Conservation (phyloP, 37 sponge, comb jelly and placozoan genomes). For the Cladorhizidae sp. region DNA sequence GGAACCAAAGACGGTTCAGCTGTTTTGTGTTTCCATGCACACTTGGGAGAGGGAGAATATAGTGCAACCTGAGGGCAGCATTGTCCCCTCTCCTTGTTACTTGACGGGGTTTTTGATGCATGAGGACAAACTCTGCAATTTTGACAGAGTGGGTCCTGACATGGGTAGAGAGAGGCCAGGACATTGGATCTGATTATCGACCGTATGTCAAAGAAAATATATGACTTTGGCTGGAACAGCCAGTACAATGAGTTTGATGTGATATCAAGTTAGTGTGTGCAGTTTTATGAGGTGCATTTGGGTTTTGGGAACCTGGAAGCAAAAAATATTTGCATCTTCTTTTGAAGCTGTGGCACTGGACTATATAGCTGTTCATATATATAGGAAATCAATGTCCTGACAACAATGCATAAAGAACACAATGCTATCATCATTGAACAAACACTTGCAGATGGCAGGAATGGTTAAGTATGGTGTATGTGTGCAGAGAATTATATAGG, state of each 20-base stretch:
- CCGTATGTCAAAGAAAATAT: not conserved
- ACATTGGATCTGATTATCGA: slow-evolving; percentile 37
- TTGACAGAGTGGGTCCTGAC: slow-evolving; percentile 62
- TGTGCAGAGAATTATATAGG: too few relatives aligned
- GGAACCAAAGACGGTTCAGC: slow-evolving; percentile 45
- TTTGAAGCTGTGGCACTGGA: too few relatives aligned
- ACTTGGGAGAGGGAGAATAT: slow-evolving; percentile 50
- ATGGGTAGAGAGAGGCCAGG: slow-evolving; percentile 22
- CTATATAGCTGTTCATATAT: too few relatives aligned
- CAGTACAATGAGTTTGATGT: slow-evolving; percentile 78
- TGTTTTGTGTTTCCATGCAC: slow-evolving; percentile 8
- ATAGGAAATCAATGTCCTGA: too few relatives aligned
- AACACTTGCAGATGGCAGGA: too few relatives aligned
- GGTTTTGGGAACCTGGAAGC: too few relatives aligned
- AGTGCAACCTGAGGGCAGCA: not conserved
- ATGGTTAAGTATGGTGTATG: too few relatives aligned
- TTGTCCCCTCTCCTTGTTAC: slow-evolving; percentile 57
- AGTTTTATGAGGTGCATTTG: slow-evolving; percentile 51
- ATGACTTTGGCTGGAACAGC: slow-evolving; percentile 61
- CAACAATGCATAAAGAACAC: too few relatives aligned
- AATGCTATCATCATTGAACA: too few relatives aligned
- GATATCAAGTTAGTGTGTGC: slow-evolving; percentile 21
- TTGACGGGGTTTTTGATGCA: slow-evolving; percentile 36
- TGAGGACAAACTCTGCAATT: slow-evolving; percentile 30
- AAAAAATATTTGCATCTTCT: too few relatives aligned